Percentiles rank a stretch among this genome's conserved stretches.
Conservation (phyloP, 2,888 invertebrate species). For the Acleris literana region DNA sequence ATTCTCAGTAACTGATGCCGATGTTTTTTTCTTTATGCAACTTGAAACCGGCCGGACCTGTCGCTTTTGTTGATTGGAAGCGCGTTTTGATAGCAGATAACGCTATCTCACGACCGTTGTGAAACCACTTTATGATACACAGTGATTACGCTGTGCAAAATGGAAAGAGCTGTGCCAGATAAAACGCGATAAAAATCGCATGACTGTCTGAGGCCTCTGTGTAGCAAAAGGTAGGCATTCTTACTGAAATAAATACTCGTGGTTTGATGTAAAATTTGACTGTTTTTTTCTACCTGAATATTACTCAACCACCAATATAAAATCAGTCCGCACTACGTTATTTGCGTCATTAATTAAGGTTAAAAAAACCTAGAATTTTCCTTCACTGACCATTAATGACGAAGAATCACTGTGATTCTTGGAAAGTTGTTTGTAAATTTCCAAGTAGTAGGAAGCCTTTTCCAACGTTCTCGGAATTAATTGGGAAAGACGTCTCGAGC, state of each 20-base stretch:
- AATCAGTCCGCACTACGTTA: no score
- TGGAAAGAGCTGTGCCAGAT: slow-evolving; percentile 28
- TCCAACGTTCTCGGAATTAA: slow-evolving; percentile 5
- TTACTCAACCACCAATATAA: no score
- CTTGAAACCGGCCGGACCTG: slow-evolving; percentile 8
- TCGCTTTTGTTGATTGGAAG: slow-evolving; percentile 13
- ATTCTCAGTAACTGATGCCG: neutral
- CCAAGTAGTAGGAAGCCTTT: slow-evolving; percentile 2
- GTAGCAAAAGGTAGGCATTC: slow-evolving; percentile 12
- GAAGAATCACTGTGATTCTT: neutral
- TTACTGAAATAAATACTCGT: neutral
- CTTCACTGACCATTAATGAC: neutral
- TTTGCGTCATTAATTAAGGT: no score
- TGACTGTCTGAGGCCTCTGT: slow-evolving; percentile 16
- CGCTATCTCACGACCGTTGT: slow-evolving; percentile 27
- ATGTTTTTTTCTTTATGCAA: neutral
- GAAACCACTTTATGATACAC: slow-evolving; percentile 21
- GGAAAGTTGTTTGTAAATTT: neutral
- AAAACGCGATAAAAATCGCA: slow-evolving; percentile 29
- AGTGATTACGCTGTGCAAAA: slow-evolving; percentile 27
- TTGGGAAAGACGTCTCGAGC: neutral
- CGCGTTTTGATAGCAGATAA: slow-evolving; percentile 28
- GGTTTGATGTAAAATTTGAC: neutral
- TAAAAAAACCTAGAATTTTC: neutral
- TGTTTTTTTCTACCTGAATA: no score